Conservation (phyloP, 2,888 invertebrate genomes). For the Acronicta alni region DNA sequence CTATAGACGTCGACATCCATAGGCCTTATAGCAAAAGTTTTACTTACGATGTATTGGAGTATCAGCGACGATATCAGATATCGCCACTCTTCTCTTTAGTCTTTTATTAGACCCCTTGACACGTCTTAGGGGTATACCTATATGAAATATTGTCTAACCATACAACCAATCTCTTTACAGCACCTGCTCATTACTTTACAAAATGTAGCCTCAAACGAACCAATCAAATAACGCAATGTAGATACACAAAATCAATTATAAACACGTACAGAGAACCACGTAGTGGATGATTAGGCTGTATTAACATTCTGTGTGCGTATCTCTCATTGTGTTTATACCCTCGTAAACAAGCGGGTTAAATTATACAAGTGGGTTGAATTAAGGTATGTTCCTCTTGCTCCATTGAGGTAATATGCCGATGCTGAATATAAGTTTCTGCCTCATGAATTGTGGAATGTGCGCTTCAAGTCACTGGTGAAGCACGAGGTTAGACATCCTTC, state of each 20-base stretch:
- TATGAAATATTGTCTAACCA: background rate
- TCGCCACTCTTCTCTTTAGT: too few species aligned
- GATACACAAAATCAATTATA: slow-evolving; percentile 49
- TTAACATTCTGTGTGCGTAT: slow-evolving; percentile 31
- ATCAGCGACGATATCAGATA: too few species aligned
- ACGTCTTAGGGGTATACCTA: too few species aligned
- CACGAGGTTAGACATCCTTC: too few species aligned
- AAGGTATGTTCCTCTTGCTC: background rate
- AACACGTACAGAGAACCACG: slow-evolving; percentile 21
- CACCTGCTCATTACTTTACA: background rate
- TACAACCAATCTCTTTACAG: slow-evolving; percentile 11
- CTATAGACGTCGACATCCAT: too few species aligned
- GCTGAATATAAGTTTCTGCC: background rate
- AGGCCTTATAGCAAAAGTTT: too few species aligned
- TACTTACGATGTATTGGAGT: too few species aligned
- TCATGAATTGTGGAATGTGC: background rate
- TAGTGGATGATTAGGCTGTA: slow-evolving; percentile 19
- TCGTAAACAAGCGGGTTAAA: slow-evolving; percentile 36
- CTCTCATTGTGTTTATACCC: slow-evolving; percentile 31
- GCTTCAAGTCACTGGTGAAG: background rate
- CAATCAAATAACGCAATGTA: slow-evolving; percentile 17
- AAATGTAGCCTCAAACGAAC: slow-evolving; percentile 12
- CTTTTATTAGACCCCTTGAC: too few species aligned
- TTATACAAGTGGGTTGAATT: slow-evolving; percentile 10
- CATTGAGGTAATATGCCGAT: background rate